Percentiles rank a stretch among this genome's conserved stretches.
These are phyloP conservation scores for Salvelinus namaycush DNA, from an alignment of 2,113 vertebrate species.

Conservation along the genomic window DNA sequence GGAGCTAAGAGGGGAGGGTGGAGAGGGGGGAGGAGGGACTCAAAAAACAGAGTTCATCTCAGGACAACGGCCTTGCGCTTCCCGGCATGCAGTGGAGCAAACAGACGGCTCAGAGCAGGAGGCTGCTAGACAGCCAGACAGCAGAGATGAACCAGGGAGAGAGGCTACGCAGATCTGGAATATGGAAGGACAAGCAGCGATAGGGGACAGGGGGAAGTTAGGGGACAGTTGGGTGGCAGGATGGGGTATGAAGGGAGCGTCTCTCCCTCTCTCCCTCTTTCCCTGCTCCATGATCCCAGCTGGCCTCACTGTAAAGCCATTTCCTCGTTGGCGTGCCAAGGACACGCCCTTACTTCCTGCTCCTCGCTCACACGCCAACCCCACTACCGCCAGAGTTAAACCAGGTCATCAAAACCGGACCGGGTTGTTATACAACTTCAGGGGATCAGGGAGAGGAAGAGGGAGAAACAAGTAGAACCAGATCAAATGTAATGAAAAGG, in stretches of 20 bases:
- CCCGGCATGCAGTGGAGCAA: slow-evolving; percentile 2
- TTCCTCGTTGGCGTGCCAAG: slow-evolving; percentile 49
- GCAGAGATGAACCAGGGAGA: neutral
- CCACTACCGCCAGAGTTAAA: neutral
- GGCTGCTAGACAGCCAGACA: no score
- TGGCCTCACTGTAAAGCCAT: slow-evolving; percentile 40
- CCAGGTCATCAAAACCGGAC: neutral
- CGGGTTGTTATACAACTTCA: neutral
- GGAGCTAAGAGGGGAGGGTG: slow-evolving; percentile 5
- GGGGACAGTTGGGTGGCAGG: no score
- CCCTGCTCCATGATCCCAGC: slow-evolving; percentile 13
- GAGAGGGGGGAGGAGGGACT: slow-evolving; percentile 26
- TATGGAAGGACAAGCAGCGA: no score
- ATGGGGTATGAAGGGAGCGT: no score
- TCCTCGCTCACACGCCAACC: slow-evolving; percentile 33
- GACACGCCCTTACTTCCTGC: slow-evolving; percentile 54
- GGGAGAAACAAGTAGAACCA: no score
- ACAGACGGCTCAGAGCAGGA: no score
- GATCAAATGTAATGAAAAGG: no score
- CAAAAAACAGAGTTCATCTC: slow-evolving; percentile 46
- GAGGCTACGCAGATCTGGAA: neutral
- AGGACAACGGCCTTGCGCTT: slow-evolving; percentile 60
- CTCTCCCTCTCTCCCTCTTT: neutral
- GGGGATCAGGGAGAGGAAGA: no score
- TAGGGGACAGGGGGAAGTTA: neutral